These are phyloP conservation scores for Paramacrobiotus metropolitanus DNA, from an alignment of 1,140 invertebrate genomes.

Conservation along the genomic window DNA sequence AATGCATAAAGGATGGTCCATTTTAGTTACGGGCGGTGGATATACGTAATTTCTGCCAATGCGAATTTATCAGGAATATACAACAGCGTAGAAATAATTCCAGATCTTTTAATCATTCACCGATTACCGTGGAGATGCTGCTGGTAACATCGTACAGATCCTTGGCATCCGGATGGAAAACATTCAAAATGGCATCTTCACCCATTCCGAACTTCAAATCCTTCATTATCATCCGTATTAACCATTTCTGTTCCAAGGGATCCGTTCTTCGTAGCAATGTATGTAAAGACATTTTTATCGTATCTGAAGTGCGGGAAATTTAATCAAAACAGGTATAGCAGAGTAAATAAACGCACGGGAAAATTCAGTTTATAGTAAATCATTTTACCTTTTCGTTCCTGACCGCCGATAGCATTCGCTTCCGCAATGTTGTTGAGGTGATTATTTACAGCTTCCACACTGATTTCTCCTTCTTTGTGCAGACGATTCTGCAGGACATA, in stretches of 20 bases:
- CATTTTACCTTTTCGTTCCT: conserved; percentile 18
- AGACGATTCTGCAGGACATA: conserved; percentile 39
- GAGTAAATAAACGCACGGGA: too few species aligned
- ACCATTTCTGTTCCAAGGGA: conserved; percentile 60
- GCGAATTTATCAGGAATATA: too few species aligned
- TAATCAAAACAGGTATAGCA: not conserved
- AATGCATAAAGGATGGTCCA: too few species aligned
- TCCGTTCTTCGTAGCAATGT: conserved; percentile 32
- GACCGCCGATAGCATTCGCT: conserved; percentile 27
- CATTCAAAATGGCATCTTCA: conserved; percentile 37
- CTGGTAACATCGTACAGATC: conserved; percentile 46
- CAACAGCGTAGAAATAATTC: conserved; percentile 11
- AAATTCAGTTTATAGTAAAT: not conserved
- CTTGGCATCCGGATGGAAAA: conserved; percentile 52
- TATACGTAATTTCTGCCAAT: too few species aligned
- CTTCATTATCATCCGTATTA: conserved; percentile 64
- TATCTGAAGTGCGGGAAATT: conserved; percentile 16
- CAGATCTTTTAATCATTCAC: conserved; percentile 7
- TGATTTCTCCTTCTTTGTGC: conserved; percentile 26
- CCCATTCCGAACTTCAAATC: conserved; percentile 46
- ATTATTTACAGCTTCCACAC: conserved; percentile 37
- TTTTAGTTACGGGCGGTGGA: too few species aligned
- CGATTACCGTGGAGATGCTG: conserved; percentile 37
- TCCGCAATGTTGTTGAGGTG: conserved; percentile 40
- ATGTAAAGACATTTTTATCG: conserved; percentile 28